Evolutionary conservation across 2,113 vertebrate species (phyloP).

Genomic region (Pomatorhinus ruficollis): DNA sequence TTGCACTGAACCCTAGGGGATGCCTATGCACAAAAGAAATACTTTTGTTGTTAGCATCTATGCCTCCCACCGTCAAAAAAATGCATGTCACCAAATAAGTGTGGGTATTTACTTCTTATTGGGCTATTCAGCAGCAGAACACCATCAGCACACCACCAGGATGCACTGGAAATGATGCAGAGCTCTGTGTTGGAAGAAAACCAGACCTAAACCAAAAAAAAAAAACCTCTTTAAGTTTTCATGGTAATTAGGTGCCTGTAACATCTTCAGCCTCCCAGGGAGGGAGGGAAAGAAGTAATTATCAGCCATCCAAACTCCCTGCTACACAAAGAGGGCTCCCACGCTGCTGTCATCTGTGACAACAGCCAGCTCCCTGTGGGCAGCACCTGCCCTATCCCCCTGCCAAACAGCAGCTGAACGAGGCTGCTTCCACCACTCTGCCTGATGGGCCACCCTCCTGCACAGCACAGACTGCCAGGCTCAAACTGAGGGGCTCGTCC

Average conservation of each 20-base stretch:
- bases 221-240: background rate
- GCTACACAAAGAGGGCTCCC: constrained; percentile 13
- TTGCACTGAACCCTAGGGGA: background rate
- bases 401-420: background rate
- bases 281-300: constrained; percentile 29
- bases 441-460: background rate
- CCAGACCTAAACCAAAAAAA: background rate
- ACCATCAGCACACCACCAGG: background rate
- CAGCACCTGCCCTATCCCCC: background rate
- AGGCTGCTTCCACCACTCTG: background rate
- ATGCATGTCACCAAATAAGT: background rate
- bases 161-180: background rate
- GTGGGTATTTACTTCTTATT: background rate
- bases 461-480: background rate
- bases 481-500: background rate
- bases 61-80: background rate
- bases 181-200: background rate
- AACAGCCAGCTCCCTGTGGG: constrained; percentile 6
- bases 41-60: background rate
- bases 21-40: background rate
- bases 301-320: background rate
- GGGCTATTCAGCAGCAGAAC: background rate
- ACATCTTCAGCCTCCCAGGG: background rate
- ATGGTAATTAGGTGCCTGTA: background rate
- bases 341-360: constrained; percentile 27